phyloP scores from a whole-genome alignment of 2,113 vertebrate species.

The Elephas maximus region DNA sequence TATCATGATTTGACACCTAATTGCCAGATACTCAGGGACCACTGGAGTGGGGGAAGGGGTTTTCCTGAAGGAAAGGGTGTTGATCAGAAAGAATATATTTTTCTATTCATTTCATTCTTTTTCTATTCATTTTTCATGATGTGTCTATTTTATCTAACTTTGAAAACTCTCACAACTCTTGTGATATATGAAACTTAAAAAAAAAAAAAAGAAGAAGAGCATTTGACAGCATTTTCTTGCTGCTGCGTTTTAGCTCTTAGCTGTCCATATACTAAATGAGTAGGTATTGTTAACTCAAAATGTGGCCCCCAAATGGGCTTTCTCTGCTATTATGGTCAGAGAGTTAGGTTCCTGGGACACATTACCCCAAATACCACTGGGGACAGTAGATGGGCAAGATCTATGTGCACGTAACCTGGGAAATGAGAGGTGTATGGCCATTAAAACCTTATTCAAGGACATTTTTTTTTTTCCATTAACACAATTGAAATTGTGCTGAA shows the following conservation, averaged over 20 bases:
- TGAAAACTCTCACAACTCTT: constrained; percentile 14
- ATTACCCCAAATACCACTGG: neutral
- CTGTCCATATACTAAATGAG: neutral
- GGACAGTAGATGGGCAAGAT: neutral
- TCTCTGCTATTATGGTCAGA: neutral
- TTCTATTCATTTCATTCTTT: neutral
- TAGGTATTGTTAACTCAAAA: neutral
- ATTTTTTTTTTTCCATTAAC: constrained; percentile 20
- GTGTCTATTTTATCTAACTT: neutral
- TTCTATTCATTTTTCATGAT: neutral
- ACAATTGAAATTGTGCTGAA: neutral
- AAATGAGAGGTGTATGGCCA: neutral
- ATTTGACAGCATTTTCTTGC: neutral
- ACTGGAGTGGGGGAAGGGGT: fast-evolving
- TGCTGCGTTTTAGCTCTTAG: neutral
- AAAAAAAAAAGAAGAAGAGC: neutral
- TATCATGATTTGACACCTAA: neutral
- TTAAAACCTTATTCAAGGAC: neutral
- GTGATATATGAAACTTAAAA: neutral
- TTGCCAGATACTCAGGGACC: no score
- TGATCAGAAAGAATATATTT: neutral
- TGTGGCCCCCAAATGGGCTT: neutral
- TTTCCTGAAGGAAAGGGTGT: neutral
- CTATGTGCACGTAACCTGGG: neutral
- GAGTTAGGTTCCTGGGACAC: neutral